A percentile compares a stretch with the other conserved stretches of the same genome.
Conservation (phyloP, 2,888 invertebrate genomes). For the Plebejus anna region DNA sequence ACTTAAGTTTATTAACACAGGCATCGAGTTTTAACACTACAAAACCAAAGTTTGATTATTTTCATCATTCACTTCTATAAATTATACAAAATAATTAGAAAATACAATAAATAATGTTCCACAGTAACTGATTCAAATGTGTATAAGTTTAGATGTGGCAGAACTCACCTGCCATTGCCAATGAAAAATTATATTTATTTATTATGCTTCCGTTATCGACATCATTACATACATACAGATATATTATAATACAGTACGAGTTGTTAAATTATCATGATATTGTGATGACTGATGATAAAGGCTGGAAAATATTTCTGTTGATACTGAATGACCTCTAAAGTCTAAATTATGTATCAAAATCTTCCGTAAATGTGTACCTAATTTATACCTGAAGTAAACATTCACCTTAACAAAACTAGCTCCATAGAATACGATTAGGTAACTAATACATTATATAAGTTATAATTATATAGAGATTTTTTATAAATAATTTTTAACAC, state of each 20-base stretch:
- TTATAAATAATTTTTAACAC: no score
- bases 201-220: not conserved
- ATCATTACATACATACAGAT: not conserved
- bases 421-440: no score
- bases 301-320: no score
- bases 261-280: not conserved
- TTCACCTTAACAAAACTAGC: no score
- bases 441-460: no score
- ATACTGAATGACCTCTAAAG: no score
- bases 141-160: not conserved
- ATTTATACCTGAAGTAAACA: no score
- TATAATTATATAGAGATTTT: no score
- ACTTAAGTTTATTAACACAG: not conserved
- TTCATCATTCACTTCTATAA: no score
- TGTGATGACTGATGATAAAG: no score
- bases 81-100: not conserved
- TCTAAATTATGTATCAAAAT: no score
- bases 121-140: not conserved
- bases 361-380: no score
- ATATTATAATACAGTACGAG: not conserved
- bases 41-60: not conserved
- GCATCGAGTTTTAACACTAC: not conserved
- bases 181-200: not conserved
- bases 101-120: not conserved
- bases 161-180: not conserved